phyloP scores from a whole-genome alignment of 2,797 vertebrate species.

The Moxostoma hubbsi region DNA sequence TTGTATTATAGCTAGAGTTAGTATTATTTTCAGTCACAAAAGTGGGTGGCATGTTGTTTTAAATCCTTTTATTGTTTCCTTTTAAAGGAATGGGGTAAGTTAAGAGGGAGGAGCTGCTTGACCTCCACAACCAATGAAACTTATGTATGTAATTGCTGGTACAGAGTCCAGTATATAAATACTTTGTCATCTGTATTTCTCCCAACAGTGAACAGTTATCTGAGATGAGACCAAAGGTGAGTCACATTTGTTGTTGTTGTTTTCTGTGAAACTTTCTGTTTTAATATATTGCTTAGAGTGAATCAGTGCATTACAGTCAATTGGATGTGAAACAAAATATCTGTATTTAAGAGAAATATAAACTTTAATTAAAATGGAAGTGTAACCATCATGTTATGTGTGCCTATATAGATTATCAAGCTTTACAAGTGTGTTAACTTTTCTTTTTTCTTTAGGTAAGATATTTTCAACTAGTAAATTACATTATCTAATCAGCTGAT shows the following conservation, averaged over 20 bases:
- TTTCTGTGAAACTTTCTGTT: neutral
- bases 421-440: no score
- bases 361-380: no score
- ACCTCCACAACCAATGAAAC: slow-evolving; percentile 28
- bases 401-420: no score
- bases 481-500: no score
- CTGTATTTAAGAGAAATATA: neutral
- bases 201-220: neutral
- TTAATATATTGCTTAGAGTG: neutral
- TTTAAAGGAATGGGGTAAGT: neutral
- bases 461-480: no score
- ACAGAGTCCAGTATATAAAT: slow-evolving; percentile 31
- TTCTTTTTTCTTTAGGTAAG: no score
- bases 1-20: neutral
- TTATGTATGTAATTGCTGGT: slow-evolving; percentile 6
- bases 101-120: slow-evolving; percentile 7
- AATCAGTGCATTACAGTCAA: neutral
- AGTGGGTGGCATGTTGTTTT: neutral
- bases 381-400: no score
- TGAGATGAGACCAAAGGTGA: slow-evolving; percentile 24
- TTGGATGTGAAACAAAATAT: neutral
- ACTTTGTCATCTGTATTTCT: neutral
- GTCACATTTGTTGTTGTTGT: neutral
- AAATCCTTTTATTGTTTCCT: neutral
- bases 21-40: neutral